Evolutionary conservation across 37 sponge, comb jelly and placozoan genomes (phyloP), one percentile per base, ranked within the genome.

Genomic region (Eunapius fragilis): DNA sequence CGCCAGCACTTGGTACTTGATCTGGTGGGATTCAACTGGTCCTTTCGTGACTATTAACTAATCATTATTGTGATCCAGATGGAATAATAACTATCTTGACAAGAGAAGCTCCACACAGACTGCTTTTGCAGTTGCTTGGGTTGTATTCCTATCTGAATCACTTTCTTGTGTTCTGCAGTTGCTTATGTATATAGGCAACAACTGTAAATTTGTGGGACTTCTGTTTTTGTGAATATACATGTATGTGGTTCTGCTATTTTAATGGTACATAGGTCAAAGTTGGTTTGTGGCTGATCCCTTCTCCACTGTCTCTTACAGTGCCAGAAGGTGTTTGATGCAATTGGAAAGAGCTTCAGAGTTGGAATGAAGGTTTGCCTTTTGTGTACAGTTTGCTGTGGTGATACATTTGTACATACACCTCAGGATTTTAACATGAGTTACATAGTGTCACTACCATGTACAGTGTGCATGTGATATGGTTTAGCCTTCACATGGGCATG

Each of bases 291-390:
- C 25, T 75, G 74, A 30, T 28, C 26, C 47, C 47, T 45, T 81
- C 31, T 80, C 25, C 12, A 74, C 28, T 25, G 73, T 31, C 48
- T 84, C 28, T 31, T 87, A 27, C 81, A 95, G 96, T 89, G 90
- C 81, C 74, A 81, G 22, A 86, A 76, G 68, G 72, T 95, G 36
- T 92, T 95, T 84, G 74, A 70, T 19, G 74, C 93, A 35, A 90
- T 95, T 71, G 93, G 93, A 73, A 90, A 45, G 69, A 91, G 87
- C 26, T 93, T 93, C 79, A 86, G 71, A 27, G 71, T 72, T 26
- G 58, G 58, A 58, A 58, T 58, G 58, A 58, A 58, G 58, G 58
- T 58, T 58, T 58, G 58, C 58, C 17, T 13, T 77, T 11, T 72
- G 74, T 71, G 72, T 71, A 31, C 30, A 71, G 72, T 71, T 5